Evolutionary conservation across 2,113 vertebrate genomes (phyloP).

Genomic region (Peromyscus californicus): DNA sequence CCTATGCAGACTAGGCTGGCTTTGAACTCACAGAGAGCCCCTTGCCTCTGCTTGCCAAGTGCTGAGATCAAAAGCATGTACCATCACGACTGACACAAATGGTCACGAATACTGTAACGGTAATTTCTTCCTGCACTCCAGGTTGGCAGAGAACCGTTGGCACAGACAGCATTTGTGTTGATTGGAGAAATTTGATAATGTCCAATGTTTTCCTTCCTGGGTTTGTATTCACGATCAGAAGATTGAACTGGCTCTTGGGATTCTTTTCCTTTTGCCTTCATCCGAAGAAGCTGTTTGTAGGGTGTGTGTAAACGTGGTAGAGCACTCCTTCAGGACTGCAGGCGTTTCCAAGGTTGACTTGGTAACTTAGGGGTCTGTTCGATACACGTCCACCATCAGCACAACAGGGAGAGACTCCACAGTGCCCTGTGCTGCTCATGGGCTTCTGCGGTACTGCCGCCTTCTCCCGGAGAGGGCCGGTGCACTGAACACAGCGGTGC

Average conservation of each 20-base stretch:
- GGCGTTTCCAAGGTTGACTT: conserved; percentile 23
- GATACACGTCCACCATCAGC: background rate
- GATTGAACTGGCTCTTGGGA: conserved; percentile 73
- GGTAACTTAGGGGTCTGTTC: conserved; percentile 44
- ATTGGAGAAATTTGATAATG: conserved; percentile 45
- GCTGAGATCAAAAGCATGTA: background rate
- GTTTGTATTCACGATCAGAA: conserved; percentile 65
- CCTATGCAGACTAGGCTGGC: background rate
- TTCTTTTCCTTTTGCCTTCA: conserved; percentile 63
- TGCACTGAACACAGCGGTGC: background rate
- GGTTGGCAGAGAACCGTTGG: conserved; percentile 45
- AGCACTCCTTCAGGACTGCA: background rate
- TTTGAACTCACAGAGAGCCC: background rate
- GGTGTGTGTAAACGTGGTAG: background rate
- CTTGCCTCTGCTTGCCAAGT: background rate
- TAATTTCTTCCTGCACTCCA: background rate
- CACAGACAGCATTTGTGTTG: background rate
- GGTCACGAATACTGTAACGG: background rate
- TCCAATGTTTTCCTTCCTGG: background rate
- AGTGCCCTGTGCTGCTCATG: background rate
- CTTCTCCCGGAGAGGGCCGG: background rate
- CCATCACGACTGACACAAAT: background rate
- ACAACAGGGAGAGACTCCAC: background rate
- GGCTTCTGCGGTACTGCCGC: background rate
- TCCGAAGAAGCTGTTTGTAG: conserved; percentile 49